Percentiles rank a stretch among this genome's conserved stretches.
Conservation (phyloP, 2,797 vertebrate species). For the Mus spretus region DNA sequence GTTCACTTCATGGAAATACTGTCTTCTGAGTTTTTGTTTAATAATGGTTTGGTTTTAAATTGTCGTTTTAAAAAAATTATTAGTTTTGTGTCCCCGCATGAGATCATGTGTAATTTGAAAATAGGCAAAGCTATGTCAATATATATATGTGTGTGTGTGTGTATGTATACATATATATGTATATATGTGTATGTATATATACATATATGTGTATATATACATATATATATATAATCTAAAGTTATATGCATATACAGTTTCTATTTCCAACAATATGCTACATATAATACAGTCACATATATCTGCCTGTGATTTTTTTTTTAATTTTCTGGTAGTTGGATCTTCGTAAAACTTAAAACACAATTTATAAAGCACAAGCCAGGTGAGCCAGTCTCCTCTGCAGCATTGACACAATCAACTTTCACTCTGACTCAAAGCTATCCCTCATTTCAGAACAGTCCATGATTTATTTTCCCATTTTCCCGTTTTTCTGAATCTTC, state of each 20-base stretch:
- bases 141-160: neutral
- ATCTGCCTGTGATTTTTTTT: neutral
- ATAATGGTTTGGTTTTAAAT: constrained; percentile 42
- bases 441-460: constrained; percentile 12
- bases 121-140: neutral
- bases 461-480: neutral
- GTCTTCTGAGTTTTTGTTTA: constrained; percentile 41
- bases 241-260: no score
- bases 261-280: neutral
- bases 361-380: neutral
- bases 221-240: neutral
- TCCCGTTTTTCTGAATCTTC: neutral
- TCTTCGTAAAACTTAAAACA: neutral
- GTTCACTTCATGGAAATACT: neutral
- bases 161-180: neutral
- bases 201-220: neutral
- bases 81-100: neutral
- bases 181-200: neutral
- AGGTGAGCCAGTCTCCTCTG: neutral
- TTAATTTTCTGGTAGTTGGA: constrained; percentile 13
- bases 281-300: neutral
- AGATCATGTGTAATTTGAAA: neutral
- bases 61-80: neutral
- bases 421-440: neutral
- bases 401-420: neutral